Base-by-base conservation (phyloP, 2,113 vertebrate genomes). In the Passer domesticus region DNA sequence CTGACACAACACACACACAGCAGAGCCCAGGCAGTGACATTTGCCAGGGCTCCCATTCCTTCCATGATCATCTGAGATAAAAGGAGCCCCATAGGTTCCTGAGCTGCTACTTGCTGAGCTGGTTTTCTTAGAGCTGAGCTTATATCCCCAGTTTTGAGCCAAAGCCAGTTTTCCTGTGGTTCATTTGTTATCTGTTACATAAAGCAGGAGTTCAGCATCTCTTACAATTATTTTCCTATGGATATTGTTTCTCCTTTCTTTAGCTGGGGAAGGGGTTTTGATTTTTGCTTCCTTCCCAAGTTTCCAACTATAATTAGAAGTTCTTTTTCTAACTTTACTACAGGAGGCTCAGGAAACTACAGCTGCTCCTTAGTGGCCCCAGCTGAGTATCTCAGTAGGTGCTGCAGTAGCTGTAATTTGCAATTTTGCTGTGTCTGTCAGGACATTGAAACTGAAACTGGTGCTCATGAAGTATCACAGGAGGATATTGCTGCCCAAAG, bases 281-380 rank as follows among this genome's bases (percentile, higher is more conserved):
- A 15, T 79, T 92, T 85, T 82, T 91, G 15, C 67, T 95, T 96
- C 69, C 81, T 87, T 95, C 83, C 64, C 78, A 85, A 87, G 69
- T 92, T 96, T 91, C 93, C 77, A 87, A 2, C 62, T 94, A 76
- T 72, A 87, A 94, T 91, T 95, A 94, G 81, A 68, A 89, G 41
- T 37, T 49, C 15, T 83, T 28, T 96, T 78, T 85, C 58, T 28
- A 27, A 5, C 4, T 56, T 33, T 35, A 13, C 25, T 55, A 8
- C 23, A 19, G 53, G 21, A 72, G 62, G 20, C 30, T 81, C 49
- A 67, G 83, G 73, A 90, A 90, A 43, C 44, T 74, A 3, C n/a
- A 77, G 30, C 18, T 50, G 59, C 23, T 25, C 15, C 22, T 49
- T 7, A 23, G 69, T 49, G 50, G 67, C 31, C 35, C 47, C 66